These are phyloP conservation scores for Decapterus maruadsi DNA, from an alignment of 2,797 vertebrate species.

Conservation along the genomic window DNA sequence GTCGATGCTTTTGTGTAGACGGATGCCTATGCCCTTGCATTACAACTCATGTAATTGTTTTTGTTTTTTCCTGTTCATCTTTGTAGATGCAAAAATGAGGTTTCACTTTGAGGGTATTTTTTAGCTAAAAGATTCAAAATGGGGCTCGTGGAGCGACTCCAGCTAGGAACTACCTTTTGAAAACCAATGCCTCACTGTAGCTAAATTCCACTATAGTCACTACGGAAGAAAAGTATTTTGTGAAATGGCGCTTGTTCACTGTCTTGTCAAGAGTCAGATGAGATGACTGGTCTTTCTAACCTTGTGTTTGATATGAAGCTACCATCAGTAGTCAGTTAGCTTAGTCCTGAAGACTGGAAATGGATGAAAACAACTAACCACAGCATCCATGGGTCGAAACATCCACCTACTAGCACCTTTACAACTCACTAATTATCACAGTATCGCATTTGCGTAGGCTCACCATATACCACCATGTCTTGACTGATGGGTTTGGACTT, in stretches of 20 bases:
- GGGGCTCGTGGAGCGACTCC: constrained; percentile 4
- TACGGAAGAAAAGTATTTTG: not conserved
- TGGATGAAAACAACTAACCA: not conserved
- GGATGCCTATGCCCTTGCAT: not conserved
- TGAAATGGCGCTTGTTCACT: not conserved
- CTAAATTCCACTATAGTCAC: not conserved
- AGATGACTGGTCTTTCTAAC: not conserved
- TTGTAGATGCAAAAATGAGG: not conserved
- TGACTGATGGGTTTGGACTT: not conserved
- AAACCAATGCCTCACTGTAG: constrained; percentile 10
- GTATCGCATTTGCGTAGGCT: not conserved
- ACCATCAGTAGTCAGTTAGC: not conserved
- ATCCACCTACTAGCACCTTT: not conserved
- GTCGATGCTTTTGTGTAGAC: constrained; percentile 16
- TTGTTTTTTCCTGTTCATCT: not conserved
- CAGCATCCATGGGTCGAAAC: not conserved
- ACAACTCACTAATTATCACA: not conserved
- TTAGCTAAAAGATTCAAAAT: not conserved
- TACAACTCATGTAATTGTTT: not conserved
- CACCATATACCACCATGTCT: not conserved
- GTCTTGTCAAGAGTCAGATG: not conserved
- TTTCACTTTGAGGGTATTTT: not conserved
- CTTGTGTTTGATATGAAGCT: not conserved
- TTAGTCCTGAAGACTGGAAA: not conserved
- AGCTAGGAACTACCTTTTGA: constrained; percentile 22